These are phyloP conservation scores for Cosmia pyralina DNA, from an alignment of 2,888 invertebrate species.

Conservation along the genomic window DNA sequence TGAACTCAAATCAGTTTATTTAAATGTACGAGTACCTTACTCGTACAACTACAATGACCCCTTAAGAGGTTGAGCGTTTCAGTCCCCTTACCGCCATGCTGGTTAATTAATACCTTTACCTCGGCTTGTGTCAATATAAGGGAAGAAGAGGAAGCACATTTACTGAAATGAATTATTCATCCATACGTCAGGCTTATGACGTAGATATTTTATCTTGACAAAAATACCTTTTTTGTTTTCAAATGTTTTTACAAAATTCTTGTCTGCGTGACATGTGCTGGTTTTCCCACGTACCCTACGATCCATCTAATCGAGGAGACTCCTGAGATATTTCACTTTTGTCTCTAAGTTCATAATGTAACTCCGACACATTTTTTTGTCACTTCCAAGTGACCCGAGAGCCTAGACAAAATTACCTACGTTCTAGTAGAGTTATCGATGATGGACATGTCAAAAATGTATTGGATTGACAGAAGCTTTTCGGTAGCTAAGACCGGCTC, in stretches of 20 bases:
- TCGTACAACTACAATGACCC: too few relatives aligned
- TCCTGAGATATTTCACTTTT: background rate
- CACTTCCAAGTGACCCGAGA: background rate
- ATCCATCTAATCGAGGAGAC: slow-evolving; percentile 14
- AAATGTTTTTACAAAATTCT: slow-evolving; percentile 2
- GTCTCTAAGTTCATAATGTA: background rate
- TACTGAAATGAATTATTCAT: slow-evolving; percentile 14
- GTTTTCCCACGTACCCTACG: background rate
- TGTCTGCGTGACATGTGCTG: background rate
- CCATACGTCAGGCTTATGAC: background rate
- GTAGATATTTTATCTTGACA: slow-evolving; percentile 4
- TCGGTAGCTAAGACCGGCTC: too few relatives aligned
- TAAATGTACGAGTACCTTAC: too few relatives aligned
- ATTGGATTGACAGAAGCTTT: too few relatives aligned
- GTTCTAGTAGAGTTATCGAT: too few relatives aligned
- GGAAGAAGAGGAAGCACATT: background rate
- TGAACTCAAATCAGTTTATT: too few relatives aligned
- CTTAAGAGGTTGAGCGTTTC: too few relatives aligned
- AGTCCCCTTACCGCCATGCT: background rate
- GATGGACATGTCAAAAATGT: too few relatives aligned
- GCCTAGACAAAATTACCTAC: background rate
- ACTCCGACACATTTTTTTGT: background rate
- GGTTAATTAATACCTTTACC: background rate
- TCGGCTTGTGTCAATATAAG: background rate
- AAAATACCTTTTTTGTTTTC: background rate